Evolutionary conservation across 2,888 invertebrate genomes (phyloP), one percentile per base, ranked within the genome.

Genomic region (Tridacna gigas): DNA sequence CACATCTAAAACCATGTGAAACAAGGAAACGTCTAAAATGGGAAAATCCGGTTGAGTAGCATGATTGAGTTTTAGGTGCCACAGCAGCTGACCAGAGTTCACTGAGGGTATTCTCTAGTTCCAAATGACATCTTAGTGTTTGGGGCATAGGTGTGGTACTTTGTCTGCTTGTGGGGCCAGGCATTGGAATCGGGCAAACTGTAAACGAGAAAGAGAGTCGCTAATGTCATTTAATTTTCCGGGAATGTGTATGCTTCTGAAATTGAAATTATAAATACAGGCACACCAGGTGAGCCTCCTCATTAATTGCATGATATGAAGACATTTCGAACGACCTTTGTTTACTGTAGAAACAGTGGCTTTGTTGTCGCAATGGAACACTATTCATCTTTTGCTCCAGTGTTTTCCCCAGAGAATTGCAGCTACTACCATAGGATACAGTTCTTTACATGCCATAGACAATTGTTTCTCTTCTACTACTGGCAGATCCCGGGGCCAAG

Each of bases 371-470:
- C 82, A 82, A 15, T 73, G 45, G 18, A 82, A 77, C 12, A 82
- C n/a, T 22, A 79, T 82, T 22, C 78, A 47, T 74, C 63, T 47
- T 28, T 74, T 69, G 12, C 26, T 48, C 84, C 84, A 81, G 18
- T 20, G 0, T 2, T 77, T 48, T 2, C 80, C 78, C 86, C 86
- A 86, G 18, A 86, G 18, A 12, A 86, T 45, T 26, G 77, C n/a
- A n/a, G 82, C 77, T 25, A 76, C 77, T 0, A 86, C 86, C 18
- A 86, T 80, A 18, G 86, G 82, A 56, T 81, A 81, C 22, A 84
- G 60, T 73, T 85, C 82, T 22, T 61, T 48, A 47, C 76, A 82
- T 9, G 84, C 79, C 20, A 85, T 85, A 25, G 84, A 85, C 3
- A 56, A 20, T 3, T 56, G 15, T 20, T 56, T 56, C 20, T 9